These are phyloP conservation scores for Drosophila neocordata DNA, from an alignment of 1,140 invertebrate genomes.

Conservation along the genomic window DNA sequence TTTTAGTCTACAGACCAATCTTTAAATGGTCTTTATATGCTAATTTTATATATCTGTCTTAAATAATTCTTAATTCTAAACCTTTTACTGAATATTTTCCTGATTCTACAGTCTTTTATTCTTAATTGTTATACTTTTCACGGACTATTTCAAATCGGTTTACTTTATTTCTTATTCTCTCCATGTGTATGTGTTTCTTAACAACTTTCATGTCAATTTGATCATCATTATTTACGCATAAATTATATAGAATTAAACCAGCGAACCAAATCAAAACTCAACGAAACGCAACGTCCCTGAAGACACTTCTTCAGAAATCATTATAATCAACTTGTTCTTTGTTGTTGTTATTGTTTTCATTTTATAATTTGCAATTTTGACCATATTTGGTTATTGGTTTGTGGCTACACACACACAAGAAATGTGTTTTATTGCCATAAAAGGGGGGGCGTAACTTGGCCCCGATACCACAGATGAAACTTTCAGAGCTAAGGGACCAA, in stretches of 20 bases:
- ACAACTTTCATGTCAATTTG: neutral
- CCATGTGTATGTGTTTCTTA: neutral
- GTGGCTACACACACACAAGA: slow-evolving; percentile 6
- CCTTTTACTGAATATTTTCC: too few species aligned
- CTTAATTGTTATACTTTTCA: too few species aligned
- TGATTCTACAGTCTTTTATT: too few species aligned
- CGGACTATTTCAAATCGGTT: too few species aligned
- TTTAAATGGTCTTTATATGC: too few species aligned
- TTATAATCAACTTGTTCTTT: slow-evolving; percentile 34
- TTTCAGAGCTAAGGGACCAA: slow-evolving; percentile 47
- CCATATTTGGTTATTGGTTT: slow-evolving; percentile 62
- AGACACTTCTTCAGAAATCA: slow-evolving; percentile 66
- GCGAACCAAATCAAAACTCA: neutral
- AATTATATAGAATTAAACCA: slow-evolving; percentile 68
- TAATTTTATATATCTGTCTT: too few species aligned
- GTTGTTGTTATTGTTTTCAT: slow-evolving; percentile 2
- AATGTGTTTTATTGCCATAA: slow-evolving; percentile 46
- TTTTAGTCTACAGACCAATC: too few species aligned
- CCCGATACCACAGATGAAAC: neutral
- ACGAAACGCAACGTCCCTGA: neutral
- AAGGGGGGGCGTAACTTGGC: slow-evolving; percentile 37
- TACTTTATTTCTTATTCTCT: too few species aligned
- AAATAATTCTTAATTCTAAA: too few species aligned
- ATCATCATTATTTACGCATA: slow-evolving; percentile 80
- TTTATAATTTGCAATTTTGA: slow-evolving; percentile 59